phyloP scores from a whole-genome alignment of 2,113 vertebrate genomes.

The Colaptes auratus region DNA sequence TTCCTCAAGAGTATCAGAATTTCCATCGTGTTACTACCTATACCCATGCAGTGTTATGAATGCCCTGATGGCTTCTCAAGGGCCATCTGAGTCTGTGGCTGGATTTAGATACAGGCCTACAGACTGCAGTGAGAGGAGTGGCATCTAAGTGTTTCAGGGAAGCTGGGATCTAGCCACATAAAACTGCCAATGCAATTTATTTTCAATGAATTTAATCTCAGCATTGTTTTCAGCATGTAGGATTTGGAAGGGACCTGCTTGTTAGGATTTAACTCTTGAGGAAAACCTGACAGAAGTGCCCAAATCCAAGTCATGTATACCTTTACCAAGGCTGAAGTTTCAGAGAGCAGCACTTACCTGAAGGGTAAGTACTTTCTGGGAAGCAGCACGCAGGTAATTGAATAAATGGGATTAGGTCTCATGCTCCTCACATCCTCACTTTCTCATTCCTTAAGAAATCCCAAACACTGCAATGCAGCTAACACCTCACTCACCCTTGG shows the following conservation, averaged over 20 bases:
- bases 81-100: neutral
- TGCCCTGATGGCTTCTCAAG: neutral
- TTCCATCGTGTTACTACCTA: neutral
- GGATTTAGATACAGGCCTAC: neutral
- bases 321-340: neutral
- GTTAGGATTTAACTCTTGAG: neutral
- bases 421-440: neutral
- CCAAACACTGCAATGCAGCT: neutral
- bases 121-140: neutral
- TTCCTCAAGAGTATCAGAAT: neutral
- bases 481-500: neutral
- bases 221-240: neutral
- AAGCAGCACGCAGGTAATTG: accelerated
- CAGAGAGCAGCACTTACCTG: neutral
- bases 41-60: neutral
- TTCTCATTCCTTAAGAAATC: neutral
- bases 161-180: neutral
- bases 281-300: neutral
- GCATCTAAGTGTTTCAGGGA: neutral
- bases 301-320: neutral
- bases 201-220: neutral
- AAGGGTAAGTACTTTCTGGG: neutral
- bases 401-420: neutral
- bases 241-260: neutral
- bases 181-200: neutral